These are phyloP conservation scores for Bellardia pandia DNA, from an alignment of 2,888 invertebrate species.

Conservation along the genomic window DNA sequence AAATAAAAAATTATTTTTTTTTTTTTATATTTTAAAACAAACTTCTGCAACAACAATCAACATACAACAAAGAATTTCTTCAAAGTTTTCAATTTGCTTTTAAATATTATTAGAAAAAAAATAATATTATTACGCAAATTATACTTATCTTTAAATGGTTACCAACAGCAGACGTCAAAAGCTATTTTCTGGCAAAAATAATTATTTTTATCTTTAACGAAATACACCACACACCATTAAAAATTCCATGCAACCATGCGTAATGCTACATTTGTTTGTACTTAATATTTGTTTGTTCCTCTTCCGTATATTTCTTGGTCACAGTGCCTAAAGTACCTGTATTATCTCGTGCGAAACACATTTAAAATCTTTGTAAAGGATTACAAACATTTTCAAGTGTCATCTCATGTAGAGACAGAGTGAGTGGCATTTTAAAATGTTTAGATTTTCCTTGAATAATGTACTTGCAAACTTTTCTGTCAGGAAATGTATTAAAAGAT, in stretches of 20 bases:
- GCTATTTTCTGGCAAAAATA: background rate
- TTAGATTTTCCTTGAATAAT: too few relatives aligned
- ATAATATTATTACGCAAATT: background rate
- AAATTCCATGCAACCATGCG: background rate
- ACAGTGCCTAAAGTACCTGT: background rate
- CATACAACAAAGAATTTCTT: too few relatives aligned
- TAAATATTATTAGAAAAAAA: background rate
- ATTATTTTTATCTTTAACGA: background rate
- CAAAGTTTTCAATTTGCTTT: background rate
- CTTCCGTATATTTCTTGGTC: too few relatives aligned
- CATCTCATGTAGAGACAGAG: background rate
- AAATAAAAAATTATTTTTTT: too few relatives aligned
- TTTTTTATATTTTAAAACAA: too few relatives aligned
- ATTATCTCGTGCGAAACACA: constrained; percentile 9
- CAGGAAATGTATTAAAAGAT: too few relatives aligned
- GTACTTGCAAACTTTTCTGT: too few relatives aligned
- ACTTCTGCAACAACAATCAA: too few relatives aligned
- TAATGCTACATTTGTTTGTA: background rate
- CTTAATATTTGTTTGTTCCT: background rate
- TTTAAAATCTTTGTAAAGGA: background rate
- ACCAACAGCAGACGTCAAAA: background rate
- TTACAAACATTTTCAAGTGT: constrained; percentile 13
- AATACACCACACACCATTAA: background rate
- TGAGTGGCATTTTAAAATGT: background rate
- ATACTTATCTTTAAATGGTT: constrained; percentile 1